Evolutionary conservation across 92 coral and sea anemone genomes (phyloP).

Genomic region (Umimayanthus kanabou): DNA sequence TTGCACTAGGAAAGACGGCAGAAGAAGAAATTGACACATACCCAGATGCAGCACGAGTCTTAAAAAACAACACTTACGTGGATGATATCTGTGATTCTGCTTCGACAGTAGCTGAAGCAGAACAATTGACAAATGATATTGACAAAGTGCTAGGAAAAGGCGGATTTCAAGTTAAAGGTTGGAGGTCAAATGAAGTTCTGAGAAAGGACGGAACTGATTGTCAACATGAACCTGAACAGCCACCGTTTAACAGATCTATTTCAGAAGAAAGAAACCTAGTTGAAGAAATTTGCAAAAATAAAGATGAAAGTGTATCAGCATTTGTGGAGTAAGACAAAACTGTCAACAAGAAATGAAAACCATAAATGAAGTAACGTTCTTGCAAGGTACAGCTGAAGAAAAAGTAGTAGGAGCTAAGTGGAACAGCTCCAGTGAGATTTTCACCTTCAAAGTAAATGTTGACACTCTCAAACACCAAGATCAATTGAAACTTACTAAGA

Average conservation of each 20-base stretch:
- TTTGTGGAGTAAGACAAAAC: background rate
- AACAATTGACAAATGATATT: conserved; percentile 52
- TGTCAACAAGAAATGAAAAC: background rate
- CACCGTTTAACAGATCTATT: background rate
- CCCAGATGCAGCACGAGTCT: conserved; percentile 59
- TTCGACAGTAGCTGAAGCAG: conserved; percentile 52
- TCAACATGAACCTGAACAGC: background rate
- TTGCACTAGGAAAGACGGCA: conserved; percentile 64
- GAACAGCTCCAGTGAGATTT: background rate
- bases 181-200: conserved; percentile 18
- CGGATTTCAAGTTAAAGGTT: conserved; percentile 41
- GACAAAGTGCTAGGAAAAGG: conserved; percentile 56
- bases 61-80: conserved; percentile 65
- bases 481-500: conserved; percentile 33
- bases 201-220: background rate
- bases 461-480: background rate
- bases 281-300: background rate
- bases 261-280: background rate
- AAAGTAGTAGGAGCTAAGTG: conserved; percentile 29
- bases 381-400: conserved; percentile 13
- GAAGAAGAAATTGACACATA: conserved; percentile 40
- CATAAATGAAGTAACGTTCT: background rate
- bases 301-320: background rate
- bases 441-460: conserved; percentile 29
- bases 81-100: conserved; percentile 72